These are phyloP conservation scores for Andrena trimmerana DNA, from an alignment of 2,888 invertebrate genomes.

Conservation along the genomic window DNA sequence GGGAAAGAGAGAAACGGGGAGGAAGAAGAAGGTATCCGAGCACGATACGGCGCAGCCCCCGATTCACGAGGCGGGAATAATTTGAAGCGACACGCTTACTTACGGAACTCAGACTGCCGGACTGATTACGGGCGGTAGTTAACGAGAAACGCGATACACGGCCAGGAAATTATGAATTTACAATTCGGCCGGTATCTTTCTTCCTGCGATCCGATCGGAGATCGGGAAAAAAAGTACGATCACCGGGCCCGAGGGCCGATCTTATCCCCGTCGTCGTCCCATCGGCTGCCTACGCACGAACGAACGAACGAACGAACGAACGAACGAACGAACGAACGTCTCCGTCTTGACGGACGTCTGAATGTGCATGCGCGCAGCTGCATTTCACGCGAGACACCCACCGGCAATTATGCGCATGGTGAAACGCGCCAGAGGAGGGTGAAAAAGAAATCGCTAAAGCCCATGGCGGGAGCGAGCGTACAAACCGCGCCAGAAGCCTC, in stretches of 20 bases:
- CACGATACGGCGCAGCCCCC: neutral
- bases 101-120: constrained; percentile 19
- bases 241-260: constrained; percentile 63
- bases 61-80: constrained; percentile 30
- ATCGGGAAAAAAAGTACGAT: constrained; percentile 46
- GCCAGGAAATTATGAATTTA: constrained; percentile 56
- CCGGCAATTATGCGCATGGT: constrained; percentile 76
- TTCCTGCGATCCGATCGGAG: constrained; percentile 66
- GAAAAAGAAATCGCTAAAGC: constrained; percentile 69
- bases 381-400: constrained; percentile 71
- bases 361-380: constrained; percentile 76
- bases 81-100: constrained; percentile 48
- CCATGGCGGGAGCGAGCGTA: constrained; percentile 35
- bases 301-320: constrained; percentile 57
- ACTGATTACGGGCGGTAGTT: constrained; percentile 46
- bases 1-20: neutral
- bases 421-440: constrained; percentile 65
- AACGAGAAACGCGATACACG: constrained; percentile 52
- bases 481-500: constrained; percentile 52
- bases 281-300: constrained; percentile 74
- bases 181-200: constrained; percentile 57
- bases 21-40: neutral
- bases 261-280: constrained; percentile 64
- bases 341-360: constrained; percentile 77
- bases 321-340: constrained; percentile 58